These are phyloP conservation scores for Eulemur albifrons DNA, from an alignment of 2,797 vertebrate species.

Conservation along the genomic window DNA sequence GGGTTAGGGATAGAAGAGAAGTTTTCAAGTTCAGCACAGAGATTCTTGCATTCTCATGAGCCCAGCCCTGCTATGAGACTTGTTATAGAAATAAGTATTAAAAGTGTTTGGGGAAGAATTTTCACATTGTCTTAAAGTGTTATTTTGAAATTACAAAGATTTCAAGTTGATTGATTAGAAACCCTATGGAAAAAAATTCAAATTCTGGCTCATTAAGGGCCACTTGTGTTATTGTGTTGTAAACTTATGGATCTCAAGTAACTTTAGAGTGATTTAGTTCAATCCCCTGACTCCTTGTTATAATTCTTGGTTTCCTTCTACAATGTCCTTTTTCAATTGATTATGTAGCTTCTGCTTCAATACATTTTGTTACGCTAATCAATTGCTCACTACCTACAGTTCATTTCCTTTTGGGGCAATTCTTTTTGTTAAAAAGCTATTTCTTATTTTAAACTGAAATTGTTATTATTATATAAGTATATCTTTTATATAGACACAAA, in stretches of 20 bases:
- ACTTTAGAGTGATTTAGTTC: neutral
- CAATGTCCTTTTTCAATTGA: neutral
- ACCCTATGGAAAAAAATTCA: neutral
- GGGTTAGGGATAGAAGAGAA: neutral
- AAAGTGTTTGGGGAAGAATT: neutral
- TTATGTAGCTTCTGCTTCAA: neutral
- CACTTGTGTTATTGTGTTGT: neutral
- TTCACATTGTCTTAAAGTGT: neutral
- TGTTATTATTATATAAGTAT: neutral
- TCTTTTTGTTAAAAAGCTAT: neutral
- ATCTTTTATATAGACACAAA: neutral
- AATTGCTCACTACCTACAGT: neutral
- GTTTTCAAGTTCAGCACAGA: neutral
- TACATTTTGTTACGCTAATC: neutral
- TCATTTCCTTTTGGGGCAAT: neutral
- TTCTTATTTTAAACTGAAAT: neutral
- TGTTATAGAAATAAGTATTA: neutral
- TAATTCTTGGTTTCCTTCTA: neutral
- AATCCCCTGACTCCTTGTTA: neutral
- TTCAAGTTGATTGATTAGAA: neutral
- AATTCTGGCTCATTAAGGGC: neutral
- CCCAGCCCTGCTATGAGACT: neutral
- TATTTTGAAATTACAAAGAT: constrained; percentile 33
- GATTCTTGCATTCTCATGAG: neutral
- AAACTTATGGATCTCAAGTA: neutral